Evolutionary conservation across 2,888 invertebrate genomes (phyloP).

Genomic region (Drosophila acutilabella): DNA sequence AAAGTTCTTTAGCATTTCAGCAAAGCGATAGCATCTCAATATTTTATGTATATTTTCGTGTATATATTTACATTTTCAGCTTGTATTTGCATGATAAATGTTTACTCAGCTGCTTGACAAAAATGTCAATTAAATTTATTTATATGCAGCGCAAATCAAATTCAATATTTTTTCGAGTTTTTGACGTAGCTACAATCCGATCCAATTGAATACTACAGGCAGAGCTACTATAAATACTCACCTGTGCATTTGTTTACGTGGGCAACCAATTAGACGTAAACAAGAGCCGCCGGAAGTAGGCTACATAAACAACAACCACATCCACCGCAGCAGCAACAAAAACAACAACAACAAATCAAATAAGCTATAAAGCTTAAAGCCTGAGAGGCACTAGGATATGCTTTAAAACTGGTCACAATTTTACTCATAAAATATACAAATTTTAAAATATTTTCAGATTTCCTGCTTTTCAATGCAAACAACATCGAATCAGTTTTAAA

Average conservation of each 20-base stretch:
- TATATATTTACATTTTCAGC: constrained; percentile 10
- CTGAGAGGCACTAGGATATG: constrained; percentile 29
- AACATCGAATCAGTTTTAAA: background rate
- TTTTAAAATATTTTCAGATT: too few relatives aligned
- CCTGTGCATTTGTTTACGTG: constrained; percentile 74
- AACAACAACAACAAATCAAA: constrained; percentile 18
- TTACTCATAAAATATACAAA: background rate
- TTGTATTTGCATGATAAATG: constrained; percentile 55
- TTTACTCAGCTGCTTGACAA: constrained; percentile 57
- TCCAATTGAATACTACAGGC: constrained; percentile 26
- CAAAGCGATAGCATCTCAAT: constrained; percentile 27
- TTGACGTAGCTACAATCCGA: constrained; percentile 45
- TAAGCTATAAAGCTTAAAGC: constrained; percentile 3
- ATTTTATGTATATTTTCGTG: constrained; percentile 32
- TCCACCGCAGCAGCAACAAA: constrained; percentile 18
- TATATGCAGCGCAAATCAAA: constrained; percentile 62
- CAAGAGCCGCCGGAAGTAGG: constrained; percentile 73
- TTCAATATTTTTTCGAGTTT: constrained; percentile 34
- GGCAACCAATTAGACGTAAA: constrained; percentile 69
- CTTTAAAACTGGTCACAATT: constrained; percentile 6
- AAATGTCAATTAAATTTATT: constrained; percentile 72
- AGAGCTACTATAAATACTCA: constrained; percentile 62
- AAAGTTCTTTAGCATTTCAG: constrained; percentile 39
- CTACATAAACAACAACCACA: constrained; percentile 56
- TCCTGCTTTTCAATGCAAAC: too few relatives aligned